phyloP scores from a whole-genome alignment of 2,797 vertebrate genomes.

The Acanthiza pusilla region DNA sequence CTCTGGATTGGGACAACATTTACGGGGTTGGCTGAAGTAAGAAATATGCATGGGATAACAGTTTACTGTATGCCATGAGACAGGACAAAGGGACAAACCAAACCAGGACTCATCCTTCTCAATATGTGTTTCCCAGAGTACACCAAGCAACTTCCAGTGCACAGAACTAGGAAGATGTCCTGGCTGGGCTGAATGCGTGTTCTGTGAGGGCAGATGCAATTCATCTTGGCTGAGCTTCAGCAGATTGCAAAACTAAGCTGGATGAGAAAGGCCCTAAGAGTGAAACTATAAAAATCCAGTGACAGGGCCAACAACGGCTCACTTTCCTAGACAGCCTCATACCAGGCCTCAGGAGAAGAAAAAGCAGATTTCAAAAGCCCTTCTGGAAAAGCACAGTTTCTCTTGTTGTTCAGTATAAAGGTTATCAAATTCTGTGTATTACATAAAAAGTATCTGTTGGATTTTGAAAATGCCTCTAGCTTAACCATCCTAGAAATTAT shows the following conservation, averaged over 20 bases:
- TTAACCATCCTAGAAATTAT: neutral
- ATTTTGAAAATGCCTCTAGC: neutral
- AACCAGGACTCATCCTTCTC: neutral
- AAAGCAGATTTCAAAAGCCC: neutral
- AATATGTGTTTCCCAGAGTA: neutral
- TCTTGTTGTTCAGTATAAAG: neutral
- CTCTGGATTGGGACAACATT: neutral
- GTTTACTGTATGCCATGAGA: neutral
- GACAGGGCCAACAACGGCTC: neutral
- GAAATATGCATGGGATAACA: neutral
- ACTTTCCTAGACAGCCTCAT: constrained; percentile 41
- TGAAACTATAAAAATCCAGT: constrained; percentile 1
- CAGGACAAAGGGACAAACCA: neutral
- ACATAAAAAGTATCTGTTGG: neutral
- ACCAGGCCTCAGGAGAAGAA: neutral
- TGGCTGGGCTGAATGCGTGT: neutral
- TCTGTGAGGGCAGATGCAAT: neutral
- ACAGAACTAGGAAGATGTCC: neutral
- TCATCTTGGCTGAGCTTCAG: constrained; percentile 11
- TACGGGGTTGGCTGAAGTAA: neutral
- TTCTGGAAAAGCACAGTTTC: neutral
- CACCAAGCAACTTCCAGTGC: neutral
- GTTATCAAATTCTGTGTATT: neutral
- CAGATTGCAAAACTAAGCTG: constrained; percentile 15
- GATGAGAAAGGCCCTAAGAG: neutral